A percentile compares a stretch with the other conserved stretches of the same genome.
Conservation (phyloP, 1,140 invertebrate species). For the Drosophila busckii region DNA sequence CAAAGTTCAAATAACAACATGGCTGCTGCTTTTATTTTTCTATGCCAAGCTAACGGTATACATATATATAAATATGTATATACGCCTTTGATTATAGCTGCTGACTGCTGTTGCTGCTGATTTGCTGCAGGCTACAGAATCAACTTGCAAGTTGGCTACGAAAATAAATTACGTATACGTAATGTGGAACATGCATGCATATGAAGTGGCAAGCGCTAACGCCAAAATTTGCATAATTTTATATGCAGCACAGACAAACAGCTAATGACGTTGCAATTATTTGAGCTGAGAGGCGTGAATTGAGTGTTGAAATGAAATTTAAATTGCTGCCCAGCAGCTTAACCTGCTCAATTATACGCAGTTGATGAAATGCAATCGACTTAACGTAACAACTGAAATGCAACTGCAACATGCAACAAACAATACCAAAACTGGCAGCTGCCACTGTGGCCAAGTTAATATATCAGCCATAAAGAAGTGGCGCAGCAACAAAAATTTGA, state of each 20-base stretch:
- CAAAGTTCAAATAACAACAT: slow-evolving; percentile 74
- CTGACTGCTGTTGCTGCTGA: neutral
- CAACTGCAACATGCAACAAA: slow-evolving; percentile 44
- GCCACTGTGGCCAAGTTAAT: slow-evolving; percentile 55
- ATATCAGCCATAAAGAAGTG: slow-evolving; percentile 47
- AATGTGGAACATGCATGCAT: no score
- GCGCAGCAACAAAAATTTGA: slow-evolving; percentile 8
- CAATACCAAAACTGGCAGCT: slow-evolving; percentile 53
- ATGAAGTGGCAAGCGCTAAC: no score
- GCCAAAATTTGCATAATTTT: slow-evolving; percentile 31
- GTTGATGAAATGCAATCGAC: slow-evolving; percentile 4
- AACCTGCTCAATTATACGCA: no score
- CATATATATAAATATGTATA: slow-evolving; percentile 14
- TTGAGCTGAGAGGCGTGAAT: neutral
- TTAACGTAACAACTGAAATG: slow-evolving; percentile 40
- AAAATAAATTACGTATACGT: no score
- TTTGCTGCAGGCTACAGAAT: slow-evolving; percentile 11
- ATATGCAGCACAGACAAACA: no score
- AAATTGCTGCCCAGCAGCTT: no score
- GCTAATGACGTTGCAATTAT: slow-evolving; percentile 23
- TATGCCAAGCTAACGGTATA: slow-evolving; percentile 22
- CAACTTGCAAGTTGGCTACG: no score
- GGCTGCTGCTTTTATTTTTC: slow-evolving; percentile 65
- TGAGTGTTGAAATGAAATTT: no score
- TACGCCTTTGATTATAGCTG: slow-evolving; percentile 39